These are phyloP conservation scores for Pteronotus mesoamericanus DNA, from an alignment of 2,797 vertebrate species.

Conservation along the genomic window DNA sequence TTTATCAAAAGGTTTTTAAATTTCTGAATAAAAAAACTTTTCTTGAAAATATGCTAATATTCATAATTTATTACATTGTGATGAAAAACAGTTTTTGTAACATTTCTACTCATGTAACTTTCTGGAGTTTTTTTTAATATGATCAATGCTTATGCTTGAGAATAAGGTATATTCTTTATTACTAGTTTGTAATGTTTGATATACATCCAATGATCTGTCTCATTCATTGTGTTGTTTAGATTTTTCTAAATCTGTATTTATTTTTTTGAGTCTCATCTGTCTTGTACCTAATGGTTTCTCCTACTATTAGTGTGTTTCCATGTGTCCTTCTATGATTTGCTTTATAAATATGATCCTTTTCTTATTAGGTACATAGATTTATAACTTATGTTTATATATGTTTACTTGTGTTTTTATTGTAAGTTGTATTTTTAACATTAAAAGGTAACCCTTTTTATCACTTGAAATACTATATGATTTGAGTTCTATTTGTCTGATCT, in stretches of 20 bases:
- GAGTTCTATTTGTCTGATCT: not conserved
- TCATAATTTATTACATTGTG: not conserved
- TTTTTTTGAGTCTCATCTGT: not conserved
- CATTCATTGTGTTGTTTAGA: not conserved
- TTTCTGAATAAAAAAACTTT: not conserved
- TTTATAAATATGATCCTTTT: not conserved
- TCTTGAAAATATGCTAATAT: not conserved
- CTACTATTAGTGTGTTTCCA: not conserved
- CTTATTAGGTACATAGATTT: not conserved
- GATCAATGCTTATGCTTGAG: not conserved
- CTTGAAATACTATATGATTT: not conserved
- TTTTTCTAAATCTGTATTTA: not conserved
- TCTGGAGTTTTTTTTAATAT: not conserved
- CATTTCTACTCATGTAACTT: not conserved
- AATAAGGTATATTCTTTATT: not conserved
- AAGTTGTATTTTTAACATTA: not conserved
- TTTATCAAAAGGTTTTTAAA: not conserved
- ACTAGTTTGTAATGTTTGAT: not conserved
- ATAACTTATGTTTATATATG: not conserved
- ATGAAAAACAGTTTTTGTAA: not conserved
- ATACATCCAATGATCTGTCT: not conserved
- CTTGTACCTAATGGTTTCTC: not conserved
- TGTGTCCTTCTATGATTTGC: not conserved
- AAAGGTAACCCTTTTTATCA: not conserved
- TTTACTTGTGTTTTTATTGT: not conserved